Conservation (phyloP, 2,113 vertebrate species). For the Dendrocopos noguchii region DNA sequence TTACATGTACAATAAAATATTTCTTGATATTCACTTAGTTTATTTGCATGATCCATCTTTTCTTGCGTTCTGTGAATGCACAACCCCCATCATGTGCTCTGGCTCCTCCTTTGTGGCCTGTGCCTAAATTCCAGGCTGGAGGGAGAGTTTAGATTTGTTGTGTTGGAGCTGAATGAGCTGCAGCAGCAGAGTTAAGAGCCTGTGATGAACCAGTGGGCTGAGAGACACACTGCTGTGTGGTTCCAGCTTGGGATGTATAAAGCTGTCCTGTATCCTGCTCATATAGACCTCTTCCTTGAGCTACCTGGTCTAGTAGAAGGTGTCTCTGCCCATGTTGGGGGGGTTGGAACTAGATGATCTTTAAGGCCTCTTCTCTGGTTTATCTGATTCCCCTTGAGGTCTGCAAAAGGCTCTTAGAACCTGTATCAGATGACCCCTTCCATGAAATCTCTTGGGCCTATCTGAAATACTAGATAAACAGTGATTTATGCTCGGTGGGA, state of each 20-base stretch:
- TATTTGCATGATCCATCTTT: slow-evolving; percentile 12
- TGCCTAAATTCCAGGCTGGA: background rate
- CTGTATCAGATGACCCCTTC: background rate
- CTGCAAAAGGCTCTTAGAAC: background rate
- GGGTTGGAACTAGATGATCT: too few relatives aligned
- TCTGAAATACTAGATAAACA: background rate
- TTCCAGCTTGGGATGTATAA: background rate
- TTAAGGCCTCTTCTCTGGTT: background rate
- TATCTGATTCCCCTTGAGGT: background rate
- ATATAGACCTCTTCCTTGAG: too few relatives aligned
- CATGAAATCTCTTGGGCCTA: background rate
- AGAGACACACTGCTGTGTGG: background rate
- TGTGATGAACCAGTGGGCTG: background rate
- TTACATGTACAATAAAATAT: slow-evolving; percentile 78
- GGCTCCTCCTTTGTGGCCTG: background rate
- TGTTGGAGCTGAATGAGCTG: background rate
- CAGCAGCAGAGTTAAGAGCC: background rate
- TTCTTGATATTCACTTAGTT: slow-evolving; percentile 71
- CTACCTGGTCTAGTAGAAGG: too few relatives aligned
- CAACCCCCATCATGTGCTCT: background rate
- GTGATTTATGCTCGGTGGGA: background rate
- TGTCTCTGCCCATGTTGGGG: too few relatives aligned
- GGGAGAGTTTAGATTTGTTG: background rate
- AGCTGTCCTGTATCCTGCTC: background rate
- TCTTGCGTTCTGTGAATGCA: background rate